Evolutionary conservation across 2,113 vertebrate species (phyloP), one percentile per base, ranked within the genome.

Genomic region (Centropus bengalensis): DNA sequence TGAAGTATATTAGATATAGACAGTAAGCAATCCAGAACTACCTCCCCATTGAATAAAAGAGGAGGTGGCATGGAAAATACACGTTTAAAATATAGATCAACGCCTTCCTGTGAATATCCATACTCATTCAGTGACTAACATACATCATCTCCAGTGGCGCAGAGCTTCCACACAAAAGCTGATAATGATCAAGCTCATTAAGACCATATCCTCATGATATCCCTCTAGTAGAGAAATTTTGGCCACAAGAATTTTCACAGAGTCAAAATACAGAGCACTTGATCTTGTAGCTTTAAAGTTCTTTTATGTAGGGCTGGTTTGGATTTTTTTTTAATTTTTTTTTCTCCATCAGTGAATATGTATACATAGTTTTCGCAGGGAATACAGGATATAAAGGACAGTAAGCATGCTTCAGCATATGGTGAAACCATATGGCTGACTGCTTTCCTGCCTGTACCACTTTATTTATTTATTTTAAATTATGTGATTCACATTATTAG

Each of bases 381-480:
- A 93, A 93, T 93, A 81, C 79, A 92, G 93, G 91, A 95, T 97
- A 89, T 91, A 93, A 94, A 87, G 94, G 91, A 96, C 93, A 93
- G 70, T 80, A 83, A 94, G 91, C 70, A 95, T 93, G 85, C 88
- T 96, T 93, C 91, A 96, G 94, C 95, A 96, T 96, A 96, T 96
- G 96, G 96, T 88, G 91, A 89, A 95, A 96, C 64, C 91, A 96
- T 97, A 96, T 95, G 95, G 59, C 93, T 95, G 91, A 81, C 87
- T 94, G 85, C 87, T 89, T 97, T 92, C 88, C 94, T 96, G 85
- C 93, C 84, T 95, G 59, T 93, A 56, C 73, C 32, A 59, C 75
- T 92, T 96, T 93, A 94, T 96, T 95, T 96, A 94, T 93, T 94
- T 92, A 92, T 97, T 97, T 96, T 91, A 63, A 94, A 82, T 88